Conservation (phyloP, 2,888 invertebrate species). For the Chromoteleia sp. region DNA sequence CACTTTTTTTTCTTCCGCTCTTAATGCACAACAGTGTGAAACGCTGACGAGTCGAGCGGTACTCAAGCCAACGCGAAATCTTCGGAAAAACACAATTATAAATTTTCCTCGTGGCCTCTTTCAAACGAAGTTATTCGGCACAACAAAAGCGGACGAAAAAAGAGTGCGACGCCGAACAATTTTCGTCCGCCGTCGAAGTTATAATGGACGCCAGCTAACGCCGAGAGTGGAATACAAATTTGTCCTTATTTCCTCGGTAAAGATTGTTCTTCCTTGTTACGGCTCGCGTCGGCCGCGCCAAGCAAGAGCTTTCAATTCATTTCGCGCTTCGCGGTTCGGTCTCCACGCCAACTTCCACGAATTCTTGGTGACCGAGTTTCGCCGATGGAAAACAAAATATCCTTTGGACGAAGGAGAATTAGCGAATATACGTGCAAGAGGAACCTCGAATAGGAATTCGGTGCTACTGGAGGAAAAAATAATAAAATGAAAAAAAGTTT, state of each 20-base stretch:
- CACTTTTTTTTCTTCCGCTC: constrained; percentile 16
- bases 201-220: constrained; percentile 70
- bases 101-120: constrained; percentile 66
- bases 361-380: constrained; percentile 68
- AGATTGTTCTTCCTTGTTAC: constrained; percentile 70
- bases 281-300: constrained; percentile 56
- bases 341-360: constrained; percentile 62
- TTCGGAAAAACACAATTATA: constrained; percentile 67
- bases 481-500: not conserved
- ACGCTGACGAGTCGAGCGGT: constrained; percentile 49
- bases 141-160: constrained; percentile 65
- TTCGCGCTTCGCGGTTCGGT: constrained; percentile 66
- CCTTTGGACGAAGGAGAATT: constrained; percentile 68
- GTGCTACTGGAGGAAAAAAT: not conserved
- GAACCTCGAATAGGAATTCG: constrained; percentile 25
- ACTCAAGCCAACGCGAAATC: constrained; percentile 55
- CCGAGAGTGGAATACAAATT: constrained; percentile 70
- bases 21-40: constrained; percentile 61
- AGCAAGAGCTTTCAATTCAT: constrained; percentile 69
- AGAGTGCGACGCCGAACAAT: constrained; percentile 62
- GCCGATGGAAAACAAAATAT: constrained; percentile 63
- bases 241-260: constrained; percentile 68
- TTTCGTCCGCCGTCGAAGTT: constrained; percentile 69
- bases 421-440: constrained; percentile 70
- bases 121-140: constrained; percentile 65